phyloP scores from a whole-genome alignment of 2,797 vertebrate species.

The Esox lucius region DNA sequence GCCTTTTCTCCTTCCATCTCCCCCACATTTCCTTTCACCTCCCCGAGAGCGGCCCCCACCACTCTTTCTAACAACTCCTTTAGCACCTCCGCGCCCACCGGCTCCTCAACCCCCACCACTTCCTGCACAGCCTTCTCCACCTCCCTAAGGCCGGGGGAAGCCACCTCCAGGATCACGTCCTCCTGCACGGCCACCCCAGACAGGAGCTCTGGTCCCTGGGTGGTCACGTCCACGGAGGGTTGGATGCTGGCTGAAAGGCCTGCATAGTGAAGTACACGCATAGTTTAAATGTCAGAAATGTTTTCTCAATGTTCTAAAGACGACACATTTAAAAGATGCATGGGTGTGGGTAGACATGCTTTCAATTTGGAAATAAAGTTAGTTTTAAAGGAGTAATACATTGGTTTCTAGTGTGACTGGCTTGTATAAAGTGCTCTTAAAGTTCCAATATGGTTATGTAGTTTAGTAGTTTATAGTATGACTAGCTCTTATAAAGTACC shows the following conservation, averaged over 20 bases:
- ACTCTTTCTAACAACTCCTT: constrained; percentile 70
- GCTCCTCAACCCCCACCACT: constrained; percentile 60
- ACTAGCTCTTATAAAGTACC: no score
- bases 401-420: background rate
- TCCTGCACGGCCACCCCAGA: constrained; percentile 44
- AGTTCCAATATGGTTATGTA: background rate
- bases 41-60: constrained; percentile 61
- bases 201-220: constrained; percentile 26
- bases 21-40: constrained; percentile 20
- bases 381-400: no score
- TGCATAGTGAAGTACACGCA: constrained; percentile 9
- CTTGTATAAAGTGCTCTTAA: no score
- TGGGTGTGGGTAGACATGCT: no score
- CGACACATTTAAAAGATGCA: no score
- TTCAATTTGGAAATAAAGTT: no score
- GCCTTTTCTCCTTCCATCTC: constrained; percentile 36
- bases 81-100: constrained; percentile 61
- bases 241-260: constrained; percentile 43
- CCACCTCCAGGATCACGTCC: constrained; percentile 48
- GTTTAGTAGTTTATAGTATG: background rate
- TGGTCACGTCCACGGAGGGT: constrained; percentile 33
- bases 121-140: constrained; percentile 72
- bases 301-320: background rate
- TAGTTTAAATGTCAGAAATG: background rate
- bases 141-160: constrained; percentile 63